Evolutionary conservation across 2,113 vertebrate genomes (phyloP), one percentile per base, ranked within the genome.

Genomic region (Bothrops jararaca): DNA sequence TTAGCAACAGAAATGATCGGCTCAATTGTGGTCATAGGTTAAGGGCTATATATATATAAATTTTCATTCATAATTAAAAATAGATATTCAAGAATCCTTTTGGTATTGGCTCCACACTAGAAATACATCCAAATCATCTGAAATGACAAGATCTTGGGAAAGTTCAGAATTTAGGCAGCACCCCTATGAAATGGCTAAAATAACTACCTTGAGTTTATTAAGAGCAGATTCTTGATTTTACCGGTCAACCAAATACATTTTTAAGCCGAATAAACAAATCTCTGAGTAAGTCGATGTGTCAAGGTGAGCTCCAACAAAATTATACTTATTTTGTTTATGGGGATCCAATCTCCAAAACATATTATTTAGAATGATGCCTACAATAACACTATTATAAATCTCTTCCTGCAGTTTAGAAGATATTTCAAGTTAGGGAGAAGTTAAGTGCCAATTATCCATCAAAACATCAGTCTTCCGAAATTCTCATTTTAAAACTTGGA

Each of bases 361-460:
- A 89, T 96, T 97, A 93, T 97, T 98, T 96, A 95, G 93, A 97
- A 94, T 95, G 92, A 94, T 96, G 97, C 94, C 20, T 91, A 91
- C 93, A 89, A 90, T 95, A 98, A 96, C 95, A 96, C 96, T 93
- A 95, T 95, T 95, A 93, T 95, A 98, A 97, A 97, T 97, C 97
- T 96, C 93, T 95, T 92, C 94, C 95, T 95, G 95, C 92, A 95
- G 90, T 97, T 97, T 95, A 95, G 95, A 96, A 97, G 95, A 96
- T 39, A 90, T 95, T 97, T 93, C 89, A 96, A 94, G 96, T 29
- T 93, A 22, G 85, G 97, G 93, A 95, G 96, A 96, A 97, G 95
- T 96, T 96, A 97, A 95, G 94, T 96, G 89, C 97, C 97, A 97
- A 98, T 97, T 97, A 97, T 97, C 97, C 97, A 97, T 98, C 97